Evolutionary conservation across 2,113 vertebrate species (phyloP).

Genomic region (Syngnathus typhle): DNA sequence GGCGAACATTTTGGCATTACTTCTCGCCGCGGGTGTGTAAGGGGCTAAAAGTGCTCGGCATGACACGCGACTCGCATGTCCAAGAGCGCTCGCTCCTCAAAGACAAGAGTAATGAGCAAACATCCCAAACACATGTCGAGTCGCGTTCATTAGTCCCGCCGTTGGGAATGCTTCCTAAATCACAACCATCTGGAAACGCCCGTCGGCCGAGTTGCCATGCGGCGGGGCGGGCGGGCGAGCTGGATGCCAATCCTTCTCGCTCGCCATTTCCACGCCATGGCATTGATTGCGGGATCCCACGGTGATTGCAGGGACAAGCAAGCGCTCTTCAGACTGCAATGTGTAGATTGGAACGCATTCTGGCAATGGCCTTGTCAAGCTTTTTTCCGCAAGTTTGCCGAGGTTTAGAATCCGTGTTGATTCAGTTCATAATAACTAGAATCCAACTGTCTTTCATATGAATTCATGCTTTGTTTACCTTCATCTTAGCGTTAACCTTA

Average conservation of each 20-base stretch:
- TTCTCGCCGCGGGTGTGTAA: constrained; percentile 5
- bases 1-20: not conserved
- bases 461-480: too few species aligned
- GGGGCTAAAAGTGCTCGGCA: not conserved
- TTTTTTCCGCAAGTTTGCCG: too few species aligned
- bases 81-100: constrained; percentile 19
- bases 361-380: not conserved
- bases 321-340: not conserved
- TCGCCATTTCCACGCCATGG: constrained; percentile 11
- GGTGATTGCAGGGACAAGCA: not conserved
- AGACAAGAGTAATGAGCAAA: constrained; percentile 34
- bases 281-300: constrained; percentile 17
- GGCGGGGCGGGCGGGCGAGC: not conserved
- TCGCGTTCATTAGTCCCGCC: constrained; percentile 45
- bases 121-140: constrained; percentile 53
- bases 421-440: too few species aligned
- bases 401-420: too few species aligned
- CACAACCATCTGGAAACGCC: constrained; percentile 50
- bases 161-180: constrained; percentile 50
- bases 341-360: not conserved
- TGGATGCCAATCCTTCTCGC: not conserved
- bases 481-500: too few species aligned
- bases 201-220: constrained; percentile 20
- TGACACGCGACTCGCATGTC: constrained; percentile 32
- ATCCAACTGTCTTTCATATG: too few species aligned